These are phyloP conservation scores for Varecia variegata DNA, from an alignment of 2,797 vertebrate species.

Conservation along the genomic window DNA sequence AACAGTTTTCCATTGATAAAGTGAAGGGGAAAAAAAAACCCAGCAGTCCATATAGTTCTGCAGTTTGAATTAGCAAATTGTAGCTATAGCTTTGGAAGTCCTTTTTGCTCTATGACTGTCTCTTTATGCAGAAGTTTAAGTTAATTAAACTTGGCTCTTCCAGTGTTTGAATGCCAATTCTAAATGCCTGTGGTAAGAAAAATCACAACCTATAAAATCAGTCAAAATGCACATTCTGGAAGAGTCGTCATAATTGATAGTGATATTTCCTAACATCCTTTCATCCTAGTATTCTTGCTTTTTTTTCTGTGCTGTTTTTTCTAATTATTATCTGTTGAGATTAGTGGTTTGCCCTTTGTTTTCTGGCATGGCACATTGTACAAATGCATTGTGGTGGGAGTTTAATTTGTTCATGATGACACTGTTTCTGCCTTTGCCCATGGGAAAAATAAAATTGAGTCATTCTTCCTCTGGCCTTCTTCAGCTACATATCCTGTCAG, in stretches of 20 bases:
- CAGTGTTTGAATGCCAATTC: conserved; percentile 52
- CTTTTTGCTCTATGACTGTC: conserved; percentile 42
- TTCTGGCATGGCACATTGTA: conserved; percentile 70
- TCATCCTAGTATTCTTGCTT: conserved; percentile 11
- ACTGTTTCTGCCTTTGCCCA: conserved; percentile 77
- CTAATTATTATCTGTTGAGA: conserved; percentile 60
- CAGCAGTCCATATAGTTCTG: not conserved
- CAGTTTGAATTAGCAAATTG: conserved; percentile 29
- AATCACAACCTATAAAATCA: conserved; percentile 67
- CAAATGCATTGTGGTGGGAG: conserved; percentile 64
- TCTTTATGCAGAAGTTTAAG: conserved; percentile 60
- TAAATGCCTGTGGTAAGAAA: conserved; percentile 63
- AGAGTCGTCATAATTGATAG: conserved; percentile 45
- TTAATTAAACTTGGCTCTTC: conserved; percentile 72
- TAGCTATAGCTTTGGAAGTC: not conserved
- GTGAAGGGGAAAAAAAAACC: conserved; percentile 38
- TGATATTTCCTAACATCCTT: conserved; percentile 50
- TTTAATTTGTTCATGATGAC: conserved; percentile 76
- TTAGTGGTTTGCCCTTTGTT: conserved; percentile 69
- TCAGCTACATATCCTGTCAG: conserved; percentile 71
- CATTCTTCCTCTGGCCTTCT: conserved; percentile 72
- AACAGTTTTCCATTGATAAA: conserved; percentile 44
- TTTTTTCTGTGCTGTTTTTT: not conserved
- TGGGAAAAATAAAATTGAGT: conserved; percentile 80
- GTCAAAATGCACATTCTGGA: conserved; percentile 50